Evolutionary conservation across 2,113 vertebrate species (phyloP).

Genomic region (Phaethornis superciliosus): DNA sequence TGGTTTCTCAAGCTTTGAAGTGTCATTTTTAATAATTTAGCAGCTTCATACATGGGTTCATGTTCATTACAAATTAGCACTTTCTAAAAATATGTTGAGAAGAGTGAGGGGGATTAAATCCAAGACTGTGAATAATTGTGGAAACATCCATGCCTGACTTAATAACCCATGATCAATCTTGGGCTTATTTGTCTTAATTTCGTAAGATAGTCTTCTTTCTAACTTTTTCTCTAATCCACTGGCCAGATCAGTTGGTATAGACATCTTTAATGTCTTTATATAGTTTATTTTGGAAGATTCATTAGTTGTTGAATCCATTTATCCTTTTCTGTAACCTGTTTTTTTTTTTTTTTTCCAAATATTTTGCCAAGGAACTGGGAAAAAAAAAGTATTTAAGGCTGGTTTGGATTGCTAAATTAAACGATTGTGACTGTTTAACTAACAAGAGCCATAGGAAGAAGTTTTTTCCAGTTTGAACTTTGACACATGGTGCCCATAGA

Average conservation of each 20-base stretch:
- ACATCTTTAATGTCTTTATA: neutral
- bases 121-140: neutral
- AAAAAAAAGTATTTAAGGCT: neutral
- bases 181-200: neutral
- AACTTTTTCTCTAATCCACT: neutral
- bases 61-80: neutral
- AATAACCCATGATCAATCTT: neutral
- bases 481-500: neutral
- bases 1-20: neutral
- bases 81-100: neutral
- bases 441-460: neutral
- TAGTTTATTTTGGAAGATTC: neutral
- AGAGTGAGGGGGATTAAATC: neutral
- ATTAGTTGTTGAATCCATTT: neutral
- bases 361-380: neutral
- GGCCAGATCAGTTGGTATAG: neutral
- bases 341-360: neutral
- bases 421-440: neutral
- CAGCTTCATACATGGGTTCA: neutral
- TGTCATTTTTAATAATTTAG: conserved; percentile 3
- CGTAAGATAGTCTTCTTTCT: neutral
- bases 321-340: neutral
- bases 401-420: neutral
- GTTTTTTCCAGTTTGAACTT: neutral
- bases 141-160: neutral